Evolutionary conservation across 2,113 vertebrate genomes (phyloP).

Genomic region (Lanius collurio): DNA sequence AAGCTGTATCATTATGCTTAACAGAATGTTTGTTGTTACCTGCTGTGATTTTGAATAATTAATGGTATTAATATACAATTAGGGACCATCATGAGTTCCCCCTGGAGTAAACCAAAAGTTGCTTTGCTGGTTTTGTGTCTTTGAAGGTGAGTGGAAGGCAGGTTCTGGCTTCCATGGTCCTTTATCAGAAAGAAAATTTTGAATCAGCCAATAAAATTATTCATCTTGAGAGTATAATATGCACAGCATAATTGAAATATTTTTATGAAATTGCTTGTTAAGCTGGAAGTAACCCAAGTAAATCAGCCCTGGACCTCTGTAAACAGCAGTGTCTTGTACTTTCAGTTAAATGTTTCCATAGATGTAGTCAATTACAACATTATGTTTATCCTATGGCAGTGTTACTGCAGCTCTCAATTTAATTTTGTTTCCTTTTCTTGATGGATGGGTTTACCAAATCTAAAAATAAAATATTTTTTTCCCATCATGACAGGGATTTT

Average conservation of each 20-base stretch:
- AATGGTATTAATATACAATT: not conserved
- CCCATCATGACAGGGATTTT: not conserved
- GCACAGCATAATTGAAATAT: not conserved
- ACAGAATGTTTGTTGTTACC: constrained; percentile 12
- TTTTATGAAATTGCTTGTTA: not conserved
- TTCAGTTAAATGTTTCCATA: not conserved
- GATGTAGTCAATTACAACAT: not conserved
- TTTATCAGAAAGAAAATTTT: not conserved
- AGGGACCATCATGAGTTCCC: not conserved
- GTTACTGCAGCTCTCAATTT: not conserved
- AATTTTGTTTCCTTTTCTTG: not conserved
- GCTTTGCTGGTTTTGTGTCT: not conserved
- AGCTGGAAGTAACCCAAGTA: not conserved
- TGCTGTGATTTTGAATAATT: constrained; percentile 19
- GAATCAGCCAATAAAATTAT: not conserved
- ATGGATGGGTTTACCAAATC: not conserved
- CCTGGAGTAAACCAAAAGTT: not conserved
- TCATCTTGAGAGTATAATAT: not conserved
- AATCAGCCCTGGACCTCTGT: not conserved
- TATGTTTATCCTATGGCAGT: not conserved
- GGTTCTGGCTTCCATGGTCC: not conserved
- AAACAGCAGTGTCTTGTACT: not conserved
- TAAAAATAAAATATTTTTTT: not conserved
- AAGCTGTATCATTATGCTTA: not conserved
- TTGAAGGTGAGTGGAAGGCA: constrained; percentile 1